Base-by-base conservation (phyloP, 2,888 invertebrate species). In the Parnassius orleans region DNA sequence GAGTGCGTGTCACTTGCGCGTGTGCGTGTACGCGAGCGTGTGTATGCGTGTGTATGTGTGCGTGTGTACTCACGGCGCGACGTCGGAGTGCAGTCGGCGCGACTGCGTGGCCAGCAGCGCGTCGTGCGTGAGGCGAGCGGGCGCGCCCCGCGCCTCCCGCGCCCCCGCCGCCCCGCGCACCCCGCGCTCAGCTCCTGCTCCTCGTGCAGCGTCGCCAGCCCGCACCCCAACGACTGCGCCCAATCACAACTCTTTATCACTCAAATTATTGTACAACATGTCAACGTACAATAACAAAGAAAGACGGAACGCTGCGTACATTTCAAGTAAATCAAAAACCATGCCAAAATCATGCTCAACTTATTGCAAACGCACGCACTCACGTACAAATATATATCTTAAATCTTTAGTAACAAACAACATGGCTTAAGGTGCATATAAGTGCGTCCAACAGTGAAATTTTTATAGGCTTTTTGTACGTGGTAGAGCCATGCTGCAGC, bases 141-240 rank as follows among this genome's bases (percentile, higher is more conserved):
- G 70, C 56, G 70, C 65, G 61, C 69, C 33, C 7, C 33, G 7
- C 5, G 65, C 96, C 93, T 75, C 84, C 33, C 97, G 76, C 97
- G 91, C 9, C 93, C 84, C 68, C 62, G 44, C 12, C 92, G 61
- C 65, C 12, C 68, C 57, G 61, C 66, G 54, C 65, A 65, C 57
- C 33, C 41, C 57, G 78, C 70, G 60, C 77, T 95, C 95, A 90
- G 59, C 70, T 77, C 71, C 68, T 73, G 68, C 58, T 77, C 70
- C 88, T 98, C 98, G 85, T 96, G 96, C 53, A 98, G 92, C 9
- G 97, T 97, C 15, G 97, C 97, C 76, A 97, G 91, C 9, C 93
- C 84, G 68, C 62, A 53, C 12, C 92, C 93, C 66, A 62, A 64
- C 12, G 68, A 59, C 61, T 66, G 54, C 65, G 64, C 57, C 15